Evolutionary conservation across 2,888 invertebrate species (phyloP), one percentile per base, ranked within the genome.

Genomic region (Andrena minutula): DNA sequence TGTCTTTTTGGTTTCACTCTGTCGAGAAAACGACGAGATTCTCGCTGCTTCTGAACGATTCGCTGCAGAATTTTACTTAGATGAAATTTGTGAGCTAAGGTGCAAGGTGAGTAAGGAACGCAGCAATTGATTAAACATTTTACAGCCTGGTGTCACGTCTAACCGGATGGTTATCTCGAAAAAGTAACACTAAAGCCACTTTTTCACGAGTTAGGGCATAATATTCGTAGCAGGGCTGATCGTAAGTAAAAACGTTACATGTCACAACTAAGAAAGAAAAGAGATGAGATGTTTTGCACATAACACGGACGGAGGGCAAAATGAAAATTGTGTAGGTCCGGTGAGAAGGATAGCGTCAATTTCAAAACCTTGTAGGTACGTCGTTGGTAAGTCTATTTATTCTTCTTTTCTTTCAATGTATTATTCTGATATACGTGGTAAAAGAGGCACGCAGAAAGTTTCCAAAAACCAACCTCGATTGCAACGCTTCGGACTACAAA

Each of bases 281-380:
- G 3, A 23, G n/a, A 35, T 23, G 16, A 51, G 20, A 8, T 86
- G 53, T 84, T 84, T 85, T 83, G 78, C 75, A 85, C 78, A 66
- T 88, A 88, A 88, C 78, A 86, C 79, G 70, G 86, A 85, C 84
- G 75, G 86, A 88, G 83, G 79, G 87, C 84, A 84, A 88, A 85
- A 72, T 79, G 84, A 86, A 75, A 86, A 73, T 87, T 85, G 83
- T 85, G 79, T 90, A 90, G 87, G 85, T 87, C 86, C 84, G 83
- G 76, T 90, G 88, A 86, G 23, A 56, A 82, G 91, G 85, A 90
- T 89, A 89, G 78, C 86, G 88, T 88, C 89, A 89, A 88, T 90
- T 92, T 91, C 87, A 89, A 92, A 91, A 91, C 88, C 90, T 91
- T 92, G 89, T 90, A 91, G 88, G 86, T 86, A 89, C 85, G 79